A percentile compares a stretch with the other conserved stretches of the same genome.
These are phyloP conservation scores for Scaptomyza graminum DNA, from an alignment of 1,140 invertebrate genomes.

Conservation along the genomic window DNA sequence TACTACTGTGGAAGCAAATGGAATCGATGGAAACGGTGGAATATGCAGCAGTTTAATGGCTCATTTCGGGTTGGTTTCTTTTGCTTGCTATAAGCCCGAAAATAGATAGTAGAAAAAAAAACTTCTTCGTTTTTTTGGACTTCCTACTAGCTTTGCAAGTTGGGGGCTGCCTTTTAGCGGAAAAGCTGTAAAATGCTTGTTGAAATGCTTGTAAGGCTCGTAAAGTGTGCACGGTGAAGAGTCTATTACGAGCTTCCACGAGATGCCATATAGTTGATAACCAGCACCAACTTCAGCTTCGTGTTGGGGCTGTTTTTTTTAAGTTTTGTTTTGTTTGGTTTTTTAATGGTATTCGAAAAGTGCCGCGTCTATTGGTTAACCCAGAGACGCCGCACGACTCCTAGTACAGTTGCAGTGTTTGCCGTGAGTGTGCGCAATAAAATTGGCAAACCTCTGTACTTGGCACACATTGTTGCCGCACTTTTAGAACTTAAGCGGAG, in stretches of 20 bases:
- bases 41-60: slow-evolving; percentile 83
- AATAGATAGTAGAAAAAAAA: slow-evolving; percentile 2
- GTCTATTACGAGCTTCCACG: slow-evolving; percentile 66
- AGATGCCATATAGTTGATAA: slow-evolving; percentile 75
- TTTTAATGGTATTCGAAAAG: slow-evolving; percentile 67
- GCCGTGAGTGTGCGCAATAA: slow-evolving; percentile 38
- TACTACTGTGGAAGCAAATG: slow-evolving; percentile 53
- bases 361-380: slow-evolving; percentile 30
- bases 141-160: slow-evolving; percentile 44
- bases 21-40: slow-evolving; percentile 63
- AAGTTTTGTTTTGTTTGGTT: too few relatives aligned
- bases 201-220: slow-evolving; percentile 82
- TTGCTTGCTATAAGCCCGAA: slow-evolving; percentile 41
- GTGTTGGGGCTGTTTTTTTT: slow-evolving; percentile 4
- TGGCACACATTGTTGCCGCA: slow-evolving; percentile 65
- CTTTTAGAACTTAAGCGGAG: slow-evolving; percentile 1
- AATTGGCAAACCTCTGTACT: slow-evolving; percentile 58
- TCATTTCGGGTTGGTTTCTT: slow-evolving; percentile 83
- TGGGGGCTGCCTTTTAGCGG: slow-evolving; percentile 76
- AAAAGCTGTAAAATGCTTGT: slow-evolving; percentile 83
- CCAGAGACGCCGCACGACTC: slow-evolving; percentile 29
- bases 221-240: slow-evolving; percentile 75
- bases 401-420: slow-evolving; percentile 52
- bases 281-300: slow-evolving; percentile 1
- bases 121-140: slow-evolving; percentile 14